phyloP scores from a whole-genome alignment of 2,797 vertebrate species.

The Cryptoprocta ferox region DNA sequence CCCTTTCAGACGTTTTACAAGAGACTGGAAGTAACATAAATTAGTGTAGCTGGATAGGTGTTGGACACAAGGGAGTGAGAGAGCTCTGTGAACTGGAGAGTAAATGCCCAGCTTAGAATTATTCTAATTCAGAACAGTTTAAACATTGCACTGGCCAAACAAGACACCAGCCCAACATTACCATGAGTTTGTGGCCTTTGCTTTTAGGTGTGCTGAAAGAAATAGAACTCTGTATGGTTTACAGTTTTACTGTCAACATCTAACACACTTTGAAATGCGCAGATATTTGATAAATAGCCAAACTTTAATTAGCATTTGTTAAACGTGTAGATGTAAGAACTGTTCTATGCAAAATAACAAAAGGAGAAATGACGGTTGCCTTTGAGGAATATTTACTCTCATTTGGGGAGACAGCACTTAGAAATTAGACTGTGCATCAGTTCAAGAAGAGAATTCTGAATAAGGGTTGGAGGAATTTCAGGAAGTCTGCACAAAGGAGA shows the following conservation, averaged over 20 bases:
- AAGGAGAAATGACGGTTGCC: background rate
- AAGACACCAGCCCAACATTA: background rate
- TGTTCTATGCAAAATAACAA: background rate
- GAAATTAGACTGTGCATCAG: background rate
- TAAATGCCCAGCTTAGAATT: background rate
- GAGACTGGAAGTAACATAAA: background rate
- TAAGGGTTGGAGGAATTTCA: background rate
- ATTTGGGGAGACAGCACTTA: background rate
- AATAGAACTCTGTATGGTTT: background rate
- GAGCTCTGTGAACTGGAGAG: background rate
- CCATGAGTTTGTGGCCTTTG: background rate
- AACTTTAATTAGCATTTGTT: background rate
- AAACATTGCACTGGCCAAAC: background rate
- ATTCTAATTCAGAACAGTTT: background rate
- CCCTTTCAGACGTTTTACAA: background rate
- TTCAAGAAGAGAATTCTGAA: background rate
- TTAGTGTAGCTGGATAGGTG: background rate
- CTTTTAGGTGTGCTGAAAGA: background rate
- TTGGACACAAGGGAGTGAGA: background rate
- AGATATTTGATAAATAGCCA: background rate
- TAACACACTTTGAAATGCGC: background rate
- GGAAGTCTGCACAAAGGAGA: background rate
- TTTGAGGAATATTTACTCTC: constrained; percentile 9
- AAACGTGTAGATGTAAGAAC: background rate
- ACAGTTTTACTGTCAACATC: background rate